Evolutionary conservation across 2,888 invertebrate species (phyloP).

Genomic region (Acleris holmiana): DNA sequence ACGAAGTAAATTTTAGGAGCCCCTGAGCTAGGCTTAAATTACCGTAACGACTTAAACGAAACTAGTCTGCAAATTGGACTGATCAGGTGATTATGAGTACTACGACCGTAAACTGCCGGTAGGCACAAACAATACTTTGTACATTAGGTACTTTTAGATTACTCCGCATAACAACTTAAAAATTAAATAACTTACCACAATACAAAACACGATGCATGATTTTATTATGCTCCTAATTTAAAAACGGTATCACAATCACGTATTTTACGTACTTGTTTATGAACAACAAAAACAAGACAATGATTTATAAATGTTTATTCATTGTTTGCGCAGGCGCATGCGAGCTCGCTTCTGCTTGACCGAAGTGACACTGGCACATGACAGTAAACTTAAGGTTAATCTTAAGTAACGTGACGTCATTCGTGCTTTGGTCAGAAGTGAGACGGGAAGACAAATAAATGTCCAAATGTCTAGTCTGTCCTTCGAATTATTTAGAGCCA

Average conservation of each 20-base stretch:
- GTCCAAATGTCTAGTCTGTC: neutral
- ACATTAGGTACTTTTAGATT: neutral
- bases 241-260: too few relatives aligned
- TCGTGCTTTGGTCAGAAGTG: neutral
- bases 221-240: neutral
- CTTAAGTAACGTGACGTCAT: conserved; percentile 12
- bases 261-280: too few relatives aligned
- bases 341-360: neutral
- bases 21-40: neutral
- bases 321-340: neutral
- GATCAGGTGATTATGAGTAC: conserved; percentile 17
- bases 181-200: conserved; percentile 25
- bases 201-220: conserved; percentile 22
- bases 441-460: neutral
- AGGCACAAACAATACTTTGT: neutral
- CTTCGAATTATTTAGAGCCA: too few relatives aligned
- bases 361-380: conserved; percentile 3
- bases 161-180: neutral
- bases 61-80: conserved; percentile 22
- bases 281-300: neutral
- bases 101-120: conserved; percentile 8
- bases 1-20: neutral
- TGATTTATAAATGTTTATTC: neutral
- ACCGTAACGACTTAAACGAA: neutral
- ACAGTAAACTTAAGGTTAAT: conserved; percentile 1